Conservation (phyloP, 1,140 invertebrate species). For the Nephila pilipes region DNA sequence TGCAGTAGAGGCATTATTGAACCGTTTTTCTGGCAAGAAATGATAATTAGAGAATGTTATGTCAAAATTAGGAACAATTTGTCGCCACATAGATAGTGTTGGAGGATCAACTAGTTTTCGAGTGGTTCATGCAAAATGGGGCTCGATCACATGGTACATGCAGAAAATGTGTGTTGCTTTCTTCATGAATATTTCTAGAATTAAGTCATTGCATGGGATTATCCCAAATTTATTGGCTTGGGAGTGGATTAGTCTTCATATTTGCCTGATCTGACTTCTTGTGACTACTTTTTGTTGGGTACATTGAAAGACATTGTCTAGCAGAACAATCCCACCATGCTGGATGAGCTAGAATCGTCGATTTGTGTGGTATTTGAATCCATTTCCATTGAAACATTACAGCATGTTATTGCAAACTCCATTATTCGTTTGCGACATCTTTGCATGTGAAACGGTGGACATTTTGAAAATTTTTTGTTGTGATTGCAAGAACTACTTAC, state of each 20-base stretch:
- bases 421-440: background rate
- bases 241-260: constrained; percentile 75
- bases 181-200: no score
- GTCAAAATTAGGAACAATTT: no score
- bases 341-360: constrained; percentile 19
- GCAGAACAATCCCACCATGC: background rate
- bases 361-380: background rate
- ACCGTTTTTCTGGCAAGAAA: constrained; percentile 52
- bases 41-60: constrained; percentile 44
- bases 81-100: background rate
- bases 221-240: no score
- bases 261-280: no score
- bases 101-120: background rate
- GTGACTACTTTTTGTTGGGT: constrained; percentile 76
- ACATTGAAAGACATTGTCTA: constrained; percentile 77
- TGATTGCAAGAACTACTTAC: constrained; percentile 1
- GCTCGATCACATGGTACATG: no score
- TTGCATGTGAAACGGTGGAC: no score
- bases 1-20: constrained; percentile 54
- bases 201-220: no score
- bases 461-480: constrained; percentile 41
- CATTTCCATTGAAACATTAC: no score
- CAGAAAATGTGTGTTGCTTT: no score
- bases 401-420: background rate
- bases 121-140: no score